These are phyloP conservation scores for Cryptocephalus moraei DNA, from an alignment of 2,888 invertebrate species.

Conservation along the genomic window DNA sequence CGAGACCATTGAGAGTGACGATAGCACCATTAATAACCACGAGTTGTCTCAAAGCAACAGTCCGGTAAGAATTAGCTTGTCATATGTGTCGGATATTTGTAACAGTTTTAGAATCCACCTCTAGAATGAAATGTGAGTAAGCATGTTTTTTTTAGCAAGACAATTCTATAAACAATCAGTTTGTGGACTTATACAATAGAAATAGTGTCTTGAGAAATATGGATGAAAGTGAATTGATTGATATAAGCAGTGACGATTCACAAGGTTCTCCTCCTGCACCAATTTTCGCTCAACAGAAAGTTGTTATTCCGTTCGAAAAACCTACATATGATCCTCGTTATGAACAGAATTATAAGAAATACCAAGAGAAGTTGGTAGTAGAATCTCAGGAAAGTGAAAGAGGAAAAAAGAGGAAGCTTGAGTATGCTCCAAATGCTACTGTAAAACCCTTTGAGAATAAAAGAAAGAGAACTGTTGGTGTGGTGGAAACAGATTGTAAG, in stretches of 20 bases:
- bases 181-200: conserved; percentile 41
- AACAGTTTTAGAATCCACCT: neutral
- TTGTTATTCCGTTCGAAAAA: too few species aligned
- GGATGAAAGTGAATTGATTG: conserved; percentile 62
- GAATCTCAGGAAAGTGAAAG: conserved; percentile 4
- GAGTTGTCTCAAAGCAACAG: neutral
- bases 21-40: conserved; percentile 6
- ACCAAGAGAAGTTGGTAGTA: too few species aligned
- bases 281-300: neutral
- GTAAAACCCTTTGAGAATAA: conserved; percentile 24
- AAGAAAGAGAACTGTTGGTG: conserved; percentile 29
- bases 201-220: conserved; percentile 27
- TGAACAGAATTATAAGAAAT: too few species aligned
- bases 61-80: neutral
- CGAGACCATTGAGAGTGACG: conserved; percentile 29
- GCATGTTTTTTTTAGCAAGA: conserved; percentile 6
- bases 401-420: conserved; percentile 15
- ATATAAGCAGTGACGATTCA: conserved; percentile 69
- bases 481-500: conserved; percentile 31
- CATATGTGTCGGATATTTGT: neutral
- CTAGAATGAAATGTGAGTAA: neutral
- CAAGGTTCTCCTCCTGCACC: neutral
- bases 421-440: conserved; percentile 10
- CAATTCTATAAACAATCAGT: conserved; percentile 33
- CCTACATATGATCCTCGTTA: too few species aligned